Conservation (phyloP, 2,888 invertebrate genomes). For the Tridacna crocea region DNA sequence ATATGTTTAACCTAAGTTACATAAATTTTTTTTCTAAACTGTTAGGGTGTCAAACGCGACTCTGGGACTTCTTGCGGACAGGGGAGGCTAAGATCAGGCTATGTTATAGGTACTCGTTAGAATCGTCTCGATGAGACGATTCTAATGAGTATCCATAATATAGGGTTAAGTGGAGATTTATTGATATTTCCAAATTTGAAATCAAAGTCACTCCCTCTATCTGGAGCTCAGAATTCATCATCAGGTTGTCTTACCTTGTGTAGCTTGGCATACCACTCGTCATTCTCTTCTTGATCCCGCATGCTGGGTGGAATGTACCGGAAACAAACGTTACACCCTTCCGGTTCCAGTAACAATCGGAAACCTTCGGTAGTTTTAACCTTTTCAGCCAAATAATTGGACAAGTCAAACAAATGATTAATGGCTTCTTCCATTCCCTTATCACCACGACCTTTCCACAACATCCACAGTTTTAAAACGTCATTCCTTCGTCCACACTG, state of each 20-base stretch:
- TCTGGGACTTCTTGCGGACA: too few relatives aligned
- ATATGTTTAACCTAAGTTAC: too few relatives aligned
- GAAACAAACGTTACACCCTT: constrained; percentile 98
- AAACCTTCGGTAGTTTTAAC: constrained; percentile 70
- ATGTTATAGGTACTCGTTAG: neutral
- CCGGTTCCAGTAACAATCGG: constrained; percentile 87
- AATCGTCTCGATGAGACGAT: neutral
- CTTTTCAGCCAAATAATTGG: constrained; percentile 68
- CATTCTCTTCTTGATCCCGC: constrained; percentile 72
- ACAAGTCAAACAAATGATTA: constrained; percentile 71
- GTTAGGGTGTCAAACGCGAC: too few relatives aligned
- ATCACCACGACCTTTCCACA: constrained; percentile 80
- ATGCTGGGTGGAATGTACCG: constrained; percentile 97
- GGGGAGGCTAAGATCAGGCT: too few relatives aligned
- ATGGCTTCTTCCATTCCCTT: constrained; percentile 68
- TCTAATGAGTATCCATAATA: neutral
- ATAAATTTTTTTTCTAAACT: too few relatives aligned
- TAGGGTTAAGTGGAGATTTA: neutral
- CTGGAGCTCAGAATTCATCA: too few relatives aligned
- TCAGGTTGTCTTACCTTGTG: constrained; percentile 70
- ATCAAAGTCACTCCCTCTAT: too few relatives aligned
- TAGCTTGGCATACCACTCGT: constrained; percentile 70
- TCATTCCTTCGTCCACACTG: constrained; percentile 82
- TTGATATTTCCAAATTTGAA: too few relatives aligned
- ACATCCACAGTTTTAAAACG: constrained; percentile 79